These are phyloP conservation scores for Phocoena phocoena DNA, from an alignment of 2,113 vertebrate genomes.

Conservation along the genomic window DNA sequence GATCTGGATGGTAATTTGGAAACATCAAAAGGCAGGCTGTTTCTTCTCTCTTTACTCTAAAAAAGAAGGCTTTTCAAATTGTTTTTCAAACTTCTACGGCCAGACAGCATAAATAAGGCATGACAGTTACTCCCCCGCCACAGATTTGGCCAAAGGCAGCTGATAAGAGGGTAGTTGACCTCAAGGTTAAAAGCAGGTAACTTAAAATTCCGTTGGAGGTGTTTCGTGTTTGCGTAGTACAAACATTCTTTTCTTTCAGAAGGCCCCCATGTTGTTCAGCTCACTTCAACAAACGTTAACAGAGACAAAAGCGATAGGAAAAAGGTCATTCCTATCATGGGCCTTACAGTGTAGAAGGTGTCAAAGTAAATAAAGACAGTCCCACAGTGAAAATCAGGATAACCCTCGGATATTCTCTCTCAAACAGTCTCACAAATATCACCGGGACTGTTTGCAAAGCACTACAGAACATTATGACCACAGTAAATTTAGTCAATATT, in stretches of 20 bases:
- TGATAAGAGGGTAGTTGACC: neutral
- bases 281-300: neutral
- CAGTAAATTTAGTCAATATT: neutral
- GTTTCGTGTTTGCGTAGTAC: accelerated
- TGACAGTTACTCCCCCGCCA: neutral
- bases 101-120: neutral
- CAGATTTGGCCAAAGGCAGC: neutral
- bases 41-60: neutral
- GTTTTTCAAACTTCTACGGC: neutral
- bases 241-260: neutral
- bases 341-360: neutral
- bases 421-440: neutral
- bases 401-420: neutral
- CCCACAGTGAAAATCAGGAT: neutral
- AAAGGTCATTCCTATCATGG: neutral
- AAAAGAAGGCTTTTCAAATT: neutral
- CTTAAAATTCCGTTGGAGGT: neutral
- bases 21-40: neutral
- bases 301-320: neutral
- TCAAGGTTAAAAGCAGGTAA: neutral
- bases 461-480: neutral
- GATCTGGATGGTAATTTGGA: neutral
- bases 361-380: neutral
- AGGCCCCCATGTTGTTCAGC: neutral
- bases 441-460: neutral